Base-by-base conservation (phyloP, 2,113 vertebrate genomes). In the Hemibagrus wyckioides region DNA sequence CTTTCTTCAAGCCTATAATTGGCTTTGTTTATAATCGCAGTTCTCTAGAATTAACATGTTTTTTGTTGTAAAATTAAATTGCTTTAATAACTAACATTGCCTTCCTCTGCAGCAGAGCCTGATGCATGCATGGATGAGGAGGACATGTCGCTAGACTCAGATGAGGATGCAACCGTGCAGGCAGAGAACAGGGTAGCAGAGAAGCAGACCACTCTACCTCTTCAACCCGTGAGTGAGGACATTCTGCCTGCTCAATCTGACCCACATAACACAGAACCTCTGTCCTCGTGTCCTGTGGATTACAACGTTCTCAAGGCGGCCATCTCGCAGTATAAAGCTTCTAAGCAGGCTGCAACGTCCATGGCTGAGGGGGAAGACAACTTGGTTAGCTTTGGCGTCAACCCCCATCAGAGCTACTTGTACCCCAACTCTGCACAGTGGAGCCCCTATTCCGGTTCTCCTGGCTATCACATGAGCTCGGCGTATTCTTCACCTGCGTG, bases 91-190 rank as follows among this genome's bases (percentile, higher is more conserved):
- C 36, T 76, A 76, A 50, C 4, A 30, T 52, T 33, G 28, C 14
- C 15, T 52, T 79, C 15, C 9, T 82, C 36, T 56, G 79, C 87
- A 94, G 93, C 90, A 90, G 94, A 93, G 91, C 92, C 94, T 59
- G 94, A 95, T 88, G 94, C 94, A 57, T 95, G 94, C 87, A 94
- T 94, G 75, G 94, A 95, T 75, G 98, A 97, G 93, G 98, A 99
- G 93, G 98, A 99, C 94, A 99, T 99, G 98, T 99, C 98, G 91
- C 94, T 99, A 93, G 98, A 99, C 95, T 99, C 98, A 84, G 97
- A 96, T 89, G 97, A 98, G 87, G 97, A 97, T 89, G 92, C 95
- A 81, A 88, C 94, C 88, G 91, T 94, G 87, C 95, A 92, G 76
- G 63, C 93, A n/a, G 92, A 89, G 94, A 92, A 93, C 84, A 75